These are phyloP conservation scores for Aphidius colemani DNA, from an alignment of 2,888 invertebrate genomes.

Conservation along the genomic window DNA sequence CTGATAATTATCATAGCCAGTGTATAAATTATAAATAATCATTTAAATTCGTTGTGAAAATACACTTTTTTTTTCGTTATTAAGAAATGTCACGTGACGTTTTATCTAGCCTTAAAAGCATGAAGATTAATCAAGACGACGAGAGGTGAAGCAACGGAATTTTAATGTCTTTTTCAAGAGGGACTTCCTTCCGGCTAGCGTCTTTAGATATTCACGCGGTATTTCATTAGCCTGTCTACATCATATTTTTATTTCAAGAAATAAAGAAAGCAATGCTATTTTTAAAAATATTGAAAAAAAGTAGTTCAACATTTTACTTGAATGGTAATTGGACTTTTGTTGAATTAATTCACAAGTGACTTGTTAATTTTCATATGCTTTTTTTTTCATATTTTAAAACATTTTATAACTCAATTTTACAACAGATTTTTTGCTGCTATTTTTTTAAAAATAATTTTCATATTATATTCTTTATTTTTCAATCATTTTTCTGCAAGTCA, in stretches of 20 bases:
- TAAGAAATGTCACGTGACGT: constrained; percentile 14
- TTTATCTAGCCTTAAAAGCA: constrained; percentile 28
- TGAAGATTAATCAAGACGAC: constrained; percentile 37
- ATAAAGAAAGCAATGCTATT: too few species aligned
- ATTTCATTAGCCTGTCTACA: constrained; percentile 24
- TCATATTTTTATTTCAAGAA: background rate
- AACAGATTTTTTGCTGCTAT: too few species aligned
- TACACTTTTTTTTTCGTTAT: background rate
- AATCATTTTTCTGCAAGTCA: constrained; percentile 7
- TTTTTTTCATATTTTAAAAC: too few species aligned
- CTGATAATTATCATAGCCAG: background rate
- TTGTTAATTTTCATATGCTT: too few species aligned
- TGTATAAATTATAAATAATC: background rate
- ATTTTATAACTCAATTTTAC: background rate
- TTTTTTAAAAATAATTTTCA: background rate
- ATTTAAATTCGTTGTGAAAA: background rate
- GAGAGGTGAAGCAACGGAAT: constrained; percentile 37
- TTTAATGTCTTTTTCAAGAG: constrained; percentile 34
- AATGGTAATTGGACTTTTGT: too few species aligned
- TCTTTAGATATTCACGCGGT: constrained; percentile 24
- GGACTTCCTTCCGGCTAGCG: constrained; percentile 13
- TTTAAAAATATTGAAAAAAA: too few species aligned
- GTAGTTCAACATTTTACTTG: too few species aligned
- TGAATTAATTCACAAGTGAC: too few species aligned
- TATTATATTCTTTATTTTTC: background rate